A percentile compares a stretch with the other conserved stretches of the same genome.
These are phyloP conservation scores for Podarcis lilfordi DNA, from an alignment of 2,797 vertebrate genomes.

Conservation along the genomic window DNA sequence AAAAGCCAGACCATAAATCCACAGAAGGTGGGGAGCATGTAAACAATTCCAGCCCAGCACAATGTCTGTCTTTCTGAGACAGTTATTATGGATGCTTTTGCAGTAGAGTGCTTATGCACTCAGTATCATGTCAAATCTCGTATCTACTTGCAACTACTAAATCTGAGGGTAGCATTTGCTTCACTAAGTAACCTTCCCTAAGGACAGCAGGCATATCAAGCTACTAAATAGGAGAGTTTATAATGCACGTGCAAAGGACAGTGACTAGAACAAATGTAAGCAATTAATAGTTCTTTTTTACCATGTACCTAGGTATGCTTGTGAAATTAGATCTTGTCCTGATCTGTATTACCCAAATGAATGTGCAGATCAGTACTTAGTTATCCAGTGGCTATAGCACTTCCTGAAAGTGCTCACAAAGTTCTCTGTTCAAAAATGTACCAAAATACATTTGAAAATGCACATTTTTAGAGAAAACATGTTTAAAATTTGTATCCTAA, in stretches of 20 bases:
- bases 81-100: background rate
- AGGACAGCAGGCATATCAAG: conserved; percentile 37
- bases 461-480: background rate
- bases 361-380: background rate
- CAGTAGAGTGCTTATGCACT: conserved; percentile 14
- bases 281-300: conserved; percentile 3
- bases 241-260: conserved; percentile 21
- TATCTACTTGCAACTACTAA: conserved; percentile 36
- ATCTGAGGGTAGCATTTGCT: conserved; percentile 33
- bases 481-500: background rate
- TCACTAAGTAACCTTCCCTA: conserved; percentile 36
- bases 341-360: background rate
- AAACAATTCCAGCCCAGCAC: conserved; percentile 6
- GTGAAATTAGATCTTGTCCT: background rate
- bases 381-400: background rate
- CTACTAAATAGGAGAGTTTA: conserved; percentile 37
- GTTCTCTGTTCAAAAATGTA: background rate
- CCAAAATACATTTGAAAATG: background rate
- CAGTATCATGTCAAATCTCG: conserved; percentile 30
- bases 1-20: conserved; percentile 32
- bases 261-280: background rate
- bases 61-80: background rate
- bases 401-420: background rate
- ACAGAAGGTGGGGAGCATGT: background rate
- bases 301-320: background rate